phyloP scores from a whole-genome alignment of 2,888 invertebrate species.

The Hyposoter didymator region DNA sequence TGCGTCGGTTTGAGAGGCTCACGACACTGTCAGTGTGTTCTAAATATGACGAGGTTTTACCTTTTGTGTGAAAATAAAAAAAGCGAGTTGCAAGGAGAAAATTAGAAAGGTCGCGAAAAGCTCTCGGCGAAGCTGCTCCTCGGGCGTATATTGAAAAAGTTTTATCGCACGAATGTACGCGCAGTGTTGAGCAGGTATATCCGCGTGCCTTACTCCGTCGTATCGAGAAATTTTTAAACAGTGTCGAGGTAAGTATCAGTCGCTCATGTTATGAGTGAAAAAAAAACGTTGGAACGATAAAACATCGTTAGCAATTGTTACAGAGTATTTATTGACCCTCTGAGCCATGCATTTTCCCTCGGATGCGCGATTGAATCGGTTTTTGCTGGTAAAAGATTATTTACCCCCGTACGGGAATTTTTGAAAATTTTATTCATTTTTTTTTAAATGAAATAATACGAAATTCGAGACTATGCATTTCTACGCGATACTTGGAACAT shows the following conservation, averaged over 20 bases:
- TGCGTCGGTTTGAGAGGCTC: conserved; percentile 5
- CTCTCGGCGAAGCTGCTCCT: conserved; percentile 17
- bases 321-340: neutral
- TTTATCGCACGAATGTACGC: conserved; percentile 42
- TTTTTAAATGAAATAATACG: neutral
- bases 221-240: neutral
- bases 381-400: too few relatives aligned
- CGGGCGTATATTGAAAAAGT: conserved; percentile 75
- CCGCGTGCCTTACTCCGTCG: neutral
- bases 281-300: neutral
- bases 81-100: conserved; percentile 1
- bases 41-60: neutral
- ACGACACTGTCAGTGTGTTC: conserved; percentile 7
- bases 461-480: neutral
- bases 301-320: neutral
- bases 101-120: conserved; percentile 38
- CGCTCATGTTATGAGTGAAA: neutral
- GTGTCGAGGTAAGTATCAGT: neutral
- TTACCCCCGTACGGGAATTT: neutral
- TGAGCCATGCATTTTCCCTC: neutral
- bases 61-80: neutral
- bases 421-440: neutral
- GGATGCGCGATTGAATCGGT: neutral
- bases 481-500: neutral
- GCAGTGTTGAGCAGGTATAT: neutral